phyloP scores from a whole-genome alignment of 2,888 invertebrate species.

The Calameuta idolon region DNA sequence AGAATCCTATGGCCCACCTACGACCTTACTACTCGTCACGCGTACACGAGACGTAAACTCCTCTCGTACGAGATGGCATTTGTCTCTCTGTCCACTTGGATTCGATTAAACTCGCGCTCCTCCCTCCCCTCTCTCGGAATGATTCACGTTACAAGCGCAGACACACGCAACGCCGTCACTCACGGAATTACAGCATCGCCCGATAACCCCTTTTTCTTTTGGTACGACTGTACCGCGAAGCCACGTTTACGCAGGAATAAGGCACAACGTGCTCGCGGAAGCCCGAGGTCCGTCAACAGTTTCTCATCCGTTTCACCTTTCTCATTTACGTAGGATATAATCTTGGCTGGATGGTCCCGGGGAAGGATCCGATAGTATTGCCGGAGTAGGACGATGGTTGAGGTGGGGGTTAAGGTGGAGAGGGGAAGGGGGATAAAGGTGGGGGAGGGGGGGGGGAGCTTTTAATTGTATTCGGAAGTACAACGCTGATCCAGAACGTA shows the following conservation, averaged over 20 bases:
- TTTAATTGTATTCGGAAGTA: background rate
- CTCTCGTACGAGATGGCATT: background rate
- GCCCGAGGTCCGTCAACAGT: constrained; percentile 13
- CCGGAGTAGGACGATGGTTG: background rate
- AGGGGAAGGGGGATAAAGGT: background rate
- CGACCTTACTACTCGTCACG: background rate
- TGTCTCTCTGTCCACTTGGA: background rate
- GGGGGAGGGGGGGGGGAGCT: background rate
- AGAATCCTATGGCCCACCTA: background rate
- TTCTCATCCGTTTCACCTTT: constrained; percentile 20
- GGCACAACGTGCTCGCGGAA: constrained; percentile 23
- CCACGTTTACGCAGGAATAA: constrained; percentile 21
- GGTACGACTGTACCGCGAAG: constrained; percentile 16
- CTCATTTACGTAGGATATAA: constrained; percentile 4
- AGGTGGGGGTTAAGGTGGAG: background rate
- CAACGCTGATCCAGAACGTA: background rate
- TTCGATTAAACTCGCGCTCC: background rate
- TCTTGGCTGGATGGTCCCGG: background rate
- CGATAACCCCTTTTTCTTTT: background rate
- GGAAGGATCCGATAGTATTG: background rate
- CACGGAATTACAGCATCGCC: background rate
- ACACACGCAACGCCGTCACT: background rate
- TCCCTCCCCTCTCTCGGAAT: background rate
- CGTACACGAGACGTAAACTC: background rate
- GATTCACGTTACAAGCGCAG: background rate